A percentile compares a stretch with the other conserved stretches of the same genome.
Conservation (phyloP, 2,797 vertebrate genomes). For the Coregonus sp. region DNA sequence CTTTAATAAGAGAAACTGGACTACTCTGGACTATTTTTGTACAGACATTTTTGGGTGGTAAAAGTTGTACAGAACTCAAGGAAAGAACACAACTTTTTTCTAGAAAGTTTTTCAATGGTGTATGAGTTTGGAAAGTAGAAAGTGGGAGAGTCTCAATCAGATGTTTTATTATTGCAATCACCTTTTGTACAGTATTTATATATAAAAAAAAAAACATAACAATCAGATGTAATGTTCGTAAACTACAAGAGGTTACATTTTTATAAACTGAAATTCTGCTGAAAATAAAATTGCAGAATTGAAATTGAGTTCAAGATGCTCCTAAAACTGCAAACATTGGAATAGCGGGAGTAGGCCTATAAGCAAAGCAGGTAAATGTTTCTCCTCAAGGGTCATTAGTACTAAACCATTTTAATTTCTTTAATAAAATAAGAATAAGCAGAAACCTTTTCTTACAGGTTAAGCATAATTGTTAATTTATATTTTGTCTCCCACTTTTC, state of each 20-base stretch:
- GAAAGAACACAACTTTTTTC: slow-evolving; percentile 80
- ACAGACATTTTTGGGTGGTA: slow-evolving; percentile 82
- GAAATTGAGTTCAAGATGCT: slow-evolving; percentile 80
- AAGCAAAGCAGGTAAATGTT: slow-evolving; percentile 80
- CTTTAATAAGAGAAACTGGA: slow-evolving; percentile 83
- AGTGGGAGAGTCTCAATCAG: slow-evolving; percentile 88
- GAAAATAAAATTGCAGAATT: slow-evolving; percentile 71
- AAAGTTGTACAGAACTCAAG: slow-evolving; percentile 91
- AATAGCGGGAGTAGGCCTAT: slow-evolving; percentile 69
- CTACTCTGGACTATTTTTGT: slow-evolving; percentile 96
- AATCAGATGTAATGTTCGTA: slow-evolving; percentile 94
- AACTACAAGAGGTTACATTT: slow-evolving; percentile 85
- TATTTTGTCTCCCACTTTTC: slow-evolving; percentile 91
- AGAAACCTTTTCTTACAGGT: slow-evolving; percentile 75
- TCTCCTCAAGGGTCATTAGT: slow-evolving; percentile 80
- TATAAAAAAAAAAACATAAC: slow-evolving; percentile 87
- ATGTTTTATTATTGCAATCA: slow-evolving; percentile 98
- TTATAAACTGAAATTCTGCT: slow-evolving; percentile 74
- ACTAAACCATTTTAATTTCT: slow-evolving; percentile 81
- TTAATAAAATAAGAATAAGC: slow-evolving; percentile 67
- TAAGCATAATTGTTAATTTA: slow-evolving; percentile 90
- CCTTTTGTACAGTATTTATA: slow-evolving; percentile 99
- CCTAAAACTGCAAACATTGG: slow-evolving; percentile 82
- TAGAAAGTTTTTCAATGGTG: slow-evolving; percentile 81
- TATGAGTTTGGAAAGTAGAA: slow-evolving; percentile 86